Percentiles rank a stretch among this genome's conserved stretches.
These are phyloP conservation scores for Irena cyanogastra DNA, from an alignment of 2,113 vertebrate species.

Conservation along the genomic window DNA sequence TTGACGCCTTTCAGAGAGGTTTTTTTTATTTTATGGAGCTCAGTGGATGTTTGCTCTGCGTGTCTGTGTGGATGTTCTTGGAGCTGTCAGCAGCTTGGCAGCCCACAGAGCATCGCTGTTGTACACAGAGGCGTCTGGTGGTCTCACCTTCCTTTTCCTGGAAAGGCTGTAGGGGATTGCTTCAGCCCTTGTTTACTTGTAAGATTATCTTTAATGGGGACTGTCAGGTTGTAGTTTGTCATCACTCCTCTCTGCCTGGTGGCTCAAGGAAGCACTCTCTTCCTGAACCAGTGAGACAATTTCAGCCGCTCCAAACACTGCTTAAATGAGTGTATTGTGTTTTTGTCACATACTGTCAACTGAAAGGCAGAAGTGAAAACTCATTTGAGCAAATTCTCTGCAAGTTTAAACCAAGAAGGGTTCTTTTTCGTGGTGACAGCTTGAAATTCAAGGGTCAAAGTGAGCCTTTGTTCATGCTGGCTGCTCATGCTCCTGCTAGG, in stretches of 20 bases:
- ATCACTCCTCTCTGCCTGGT: not conserved
- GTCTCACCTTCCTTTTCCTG: not conserved
- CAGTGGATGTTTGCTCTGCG: not conserved
- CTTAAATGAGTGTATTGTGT: not conserved
- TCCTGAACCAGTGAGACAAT: not conserved
- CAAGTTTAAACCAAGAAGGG: not conserved
- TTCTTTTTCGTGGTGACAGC: not conserved
- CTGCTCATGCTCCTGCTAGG: not conserved
- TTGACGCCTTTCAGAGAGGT: not conserved
- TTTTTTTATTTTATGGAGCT: not conserved
- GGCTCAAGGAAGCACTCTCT: not conserved
- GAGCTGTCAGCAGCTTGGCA: not conserved
- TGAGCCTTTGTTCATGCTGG: not conserved
- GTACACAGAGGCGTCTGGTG: accelerated
- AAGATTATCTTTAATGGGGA: not conserved
- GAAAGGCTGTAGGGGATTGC: not conserved
- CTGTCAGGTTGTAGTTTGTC: not conserved
- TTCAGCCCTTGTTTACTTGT: not conserved
- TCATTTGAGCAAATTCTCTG: not conserved
- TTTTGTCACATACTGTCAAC: not conserved
- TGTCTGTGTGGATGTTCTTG: not conserved
- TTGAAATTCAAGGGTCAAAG: not conserved
- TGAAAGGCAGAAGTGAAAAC: not conserved
- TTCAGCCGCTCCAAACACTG: not conserved
- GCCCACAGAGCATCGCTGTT: not conserved